These are phyloP conservation scores for Caradrina kadenii DNA, from an alignment of 2,888 invertebrate genomes.

Conservation along the genomic window DNA sequence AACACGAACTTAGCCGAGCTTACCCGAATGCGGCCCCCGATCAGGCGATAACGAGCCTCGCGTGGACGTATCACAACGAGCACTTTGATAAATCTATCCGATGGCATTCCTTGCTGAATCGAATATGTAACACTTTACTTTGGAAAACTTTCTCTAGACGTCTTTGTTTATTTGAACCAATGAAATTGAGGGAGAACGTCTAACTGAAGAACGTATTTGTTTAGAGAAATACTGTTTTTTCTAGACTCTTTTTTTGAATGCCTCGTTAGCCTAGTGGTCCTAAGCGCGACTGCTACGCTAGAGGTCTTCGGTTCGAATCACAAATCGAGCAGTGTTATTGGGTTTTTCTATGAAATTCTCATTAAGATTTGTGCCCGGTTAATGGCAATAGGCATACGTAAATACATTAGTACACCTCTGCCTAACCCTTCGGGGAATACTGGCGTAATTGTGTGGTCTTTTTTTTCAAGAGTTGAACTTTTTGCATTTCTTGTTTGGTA, in stretches of 20 bases:
- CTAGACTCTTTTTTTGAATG: background rate
- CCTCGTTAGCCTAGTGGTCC: no score
- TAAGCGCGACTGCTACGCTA: no score
- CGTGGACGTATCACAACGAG: constrained; percentile 36
- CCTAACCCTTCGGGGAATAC: no score
- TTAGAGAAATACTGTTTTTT: background rate
- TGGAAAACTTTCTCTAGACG: constrained; percentile 13
- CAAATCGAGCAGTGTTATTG: no score
- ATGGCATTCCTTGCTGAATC: constrained; percentile 44
- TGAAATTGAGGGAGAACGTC: background rate
- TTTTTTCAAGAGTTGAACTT: no score
- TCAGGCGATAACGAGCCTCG: constrained; percentile 45
- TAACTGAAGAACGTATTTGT: background rate
- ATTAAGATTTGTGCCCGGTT: no score
- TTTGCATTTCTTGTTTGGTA: no score
- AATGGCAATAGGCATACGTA: no score
- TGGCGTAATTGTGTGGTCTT: no score
- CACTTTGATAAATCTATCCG: constrained; percentile 56
- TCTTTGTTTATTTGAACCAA: constrained; percentile 14
- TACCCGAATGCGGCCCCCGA: constrained; percentile 36
- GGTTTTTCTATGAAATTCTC: no score
- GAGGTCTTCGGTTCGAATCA: no score
- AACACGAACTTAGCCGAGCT: background rate
- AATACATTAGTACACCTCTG: no score
- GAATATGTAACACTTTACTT: constrained; percentile 16